Evolutionary conservation across 2,113 vertebrate species (phyloP), one percentile per base, ranked within the genome.

Genomic region (Neofelis nebulosa): DNA sequence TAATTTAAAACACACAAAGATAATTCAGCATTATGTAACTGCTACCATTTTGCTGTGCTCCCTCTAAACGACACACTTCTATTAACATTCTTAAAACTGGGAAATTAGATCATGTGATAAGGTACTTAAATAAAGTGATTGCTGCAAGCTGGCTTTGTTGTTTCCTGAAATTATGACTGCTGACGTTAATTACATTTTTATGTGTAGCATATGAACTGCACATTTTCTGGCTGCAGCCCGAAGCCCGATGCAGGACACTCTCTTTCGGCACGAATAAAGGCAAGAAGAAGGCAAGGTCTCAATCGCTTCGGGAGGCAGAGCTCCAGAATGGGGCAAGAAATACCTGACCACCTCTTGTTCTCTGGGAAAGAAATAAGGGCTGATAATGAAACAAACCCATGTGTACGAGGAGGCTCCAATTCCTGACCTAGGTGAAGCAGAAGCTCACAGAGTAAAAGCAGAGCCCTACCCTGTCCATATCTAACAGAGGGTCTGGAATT

Each of bases 241-340:
- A 73, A 85, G 48, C 66, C 86, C 83, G 83, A 97, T 41, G 79
- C 18, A 74, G 71, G 48, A 68, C 55, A 33, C 65, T 83, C n/a
- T 94, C 76, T 91, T 71, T 93, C 91, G 71, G 79, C 36, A 5
- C 80, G 83, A 96, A 69, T 81, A 55, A 92, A 18, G 55, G 84
- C 92, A 92, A 91, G 91, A 69, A 87, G 61, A 21, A 63, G 76
- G 81, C 73, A 68, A 29, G 38, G 41, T 29, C 80, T 92, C 80
- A 31, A 31, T 41, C 79, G 86, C 31, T 92, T 57, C 4, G 3
- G 66, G 73, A 95, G 69, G 79, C n/a, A 79, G 68, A 50, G 92
- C 71, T 82, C 52, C 16, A 48, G 57, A 38, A 36, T 4, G 74
- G 50, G 63, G 45, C 13, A 19, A 45, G 45, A 74, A 73, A 61